phyloP scores from a whole-genome alignment of 2,888 invertebrate species.

The Xestoiulus laeticollis region DNA sequence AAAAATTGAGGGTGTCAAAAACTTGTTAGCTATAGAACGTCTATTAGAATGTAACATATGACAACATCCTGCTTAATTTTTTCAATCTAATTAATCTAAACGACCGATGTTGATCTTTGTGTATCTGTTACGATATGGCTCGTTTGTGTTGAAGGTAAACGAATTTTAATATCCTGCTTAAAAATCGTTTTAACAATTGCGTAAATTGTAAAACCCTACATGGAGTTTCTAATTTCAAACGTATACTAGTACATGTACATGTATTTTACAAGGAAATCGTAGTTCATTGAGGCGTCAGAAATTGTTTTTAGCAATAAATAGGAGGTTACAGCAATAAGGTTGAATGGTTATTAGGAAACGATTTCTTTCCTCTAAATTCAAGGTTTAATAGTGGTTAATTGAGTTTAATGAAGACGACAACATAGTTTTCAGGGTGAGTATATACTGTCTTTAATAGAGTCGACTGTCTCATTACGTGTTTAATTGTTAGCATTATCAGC shows the following conservation, averaged over 20 bases:
- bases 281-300: neutral
- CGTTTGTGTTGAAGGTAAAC: neutral
- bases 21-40: no score
- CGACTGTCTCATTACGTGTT: neutral
- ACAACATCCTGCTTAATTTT: neutral
- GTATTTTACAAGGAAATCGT: neutral
- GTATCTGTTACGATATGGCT: neutral
- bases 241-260: no score
- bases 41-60: no score
- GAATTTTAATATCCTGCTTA: neutral
- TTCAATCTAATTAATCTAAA: neutral
- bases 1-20: no score
- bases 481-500: conserved; percentile 32
- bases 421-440: neutral
- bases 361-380: neutral
- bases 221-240: no score
- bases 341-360: neutral
- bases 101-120: neutral
- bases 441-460: neutral
- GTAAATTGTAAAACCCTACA: neutral
- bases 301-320: neutral
- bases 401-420: neutral
- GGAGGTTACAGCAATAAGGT: neutral
- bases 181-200: neutral
- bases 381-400: neutral